phyloP scores from a whole-genome alignment of 2,888 invertebrate species.

The Fragum whitleyi region DNA sequence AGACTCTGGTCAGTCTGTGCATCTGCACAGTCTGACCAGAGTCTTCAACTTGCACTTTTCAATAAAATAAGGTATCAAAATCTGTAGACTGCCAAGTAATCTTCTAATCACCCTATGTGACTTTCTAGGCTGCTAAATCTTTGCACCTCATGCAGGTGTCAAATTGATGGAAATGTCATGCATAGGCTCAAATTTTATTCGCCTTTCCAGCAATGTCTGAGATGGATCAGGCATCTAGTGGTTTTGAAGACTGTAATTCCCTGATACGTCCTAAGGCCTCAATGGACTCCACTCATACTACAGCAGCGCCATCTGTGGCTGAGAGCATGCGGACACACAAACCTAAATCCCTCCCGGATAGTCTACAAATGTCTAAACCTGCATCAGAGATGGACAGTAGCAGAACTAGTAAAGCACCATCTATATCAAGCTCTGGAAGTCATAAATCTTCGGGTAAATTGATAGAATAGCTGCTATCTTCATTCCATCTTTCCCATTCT shows the following conservation, averaged over 20 bases:
- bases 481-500: too few relatives aligned
- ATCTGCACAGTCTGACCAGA: too few relatives aligned
- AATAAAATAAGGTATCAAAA: too few relatives aligned
- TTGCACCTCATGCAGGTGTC: too few relatives aligned
- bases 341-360: constrained; percentile 58
- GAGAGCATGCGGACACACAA: constrained; percentile 62
- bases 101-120: too few relatives aligned
- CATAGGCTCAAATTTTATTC: too few relatives aligned
- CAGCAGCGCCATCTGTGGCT: constrained; percentile 63
- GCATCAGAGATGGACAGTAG: constrained; percentile 49
- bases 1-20: too few relatives aligned
- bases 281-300: constrained; percentile 62
- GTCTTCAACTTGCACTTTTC: too few relatives aligned
- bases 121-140: too few relatives aligned
- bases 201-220: constrained; percentile 63
- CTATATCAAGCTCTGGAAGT: constrained; percentile 66
- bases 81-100: too few relatives aligned
- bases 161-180: too few relatives aligned
- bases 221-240: constrained; percentile 80
- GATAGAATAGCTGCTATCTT: too few relatives aligned
- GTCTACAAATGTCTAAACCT: constrained; percentile 47
- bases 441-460: constrained; percentile 63
- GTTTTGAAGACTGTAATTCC: constrained; percentile 81
- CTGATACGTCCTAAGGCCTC: constrained; percentile 66
- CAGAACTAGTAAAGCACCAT: constrained; percentile 65